phyloP scores from a whole-genome alignment of 37 sponge, comb jelly and placozoan genomes.

The Mnemiopsis leidyi region DNA sequence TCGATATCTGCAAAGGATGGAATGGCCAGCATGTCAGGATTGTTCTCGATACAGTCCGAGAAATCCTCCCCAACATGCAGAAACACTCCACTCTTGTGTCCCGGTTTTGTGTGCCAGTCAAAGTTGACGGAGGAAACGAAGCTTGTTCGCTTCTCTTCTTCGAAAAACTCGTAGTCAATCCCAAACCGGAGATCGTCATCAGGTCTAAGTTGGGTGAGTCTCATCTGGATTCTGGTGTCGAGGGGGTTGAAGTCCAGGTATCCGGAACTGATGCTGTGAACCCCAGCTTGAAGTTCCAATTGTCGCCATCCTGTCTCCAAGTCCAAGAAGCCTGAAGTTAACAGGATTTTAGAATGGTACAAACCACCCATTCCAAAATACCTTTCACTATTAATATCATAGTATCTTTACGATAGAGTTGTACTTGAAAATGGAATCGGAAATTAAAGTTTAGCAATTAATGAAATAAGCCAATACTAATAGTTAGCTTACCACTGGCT shows the following conservation, averaged over 20 bases:
- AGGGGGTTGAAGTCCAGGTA: neutral
- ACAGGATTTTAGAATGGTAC: too few species aligned
- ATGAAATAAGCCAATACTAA: too few species aligned
- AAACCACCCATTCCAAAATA: too few species aligned
- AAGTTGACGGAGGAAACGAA: neutral
- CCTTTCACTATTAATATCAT: too few species aligned
- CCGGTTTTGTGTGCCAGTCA: neutral
- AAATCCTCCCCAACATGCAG: neutral
- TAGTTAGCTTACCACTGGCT: too few species aligned
- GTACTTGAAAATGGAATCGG: too few species aligned
- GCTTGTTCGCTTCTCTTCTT: neutral
- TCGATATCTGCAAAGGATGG: neutral
- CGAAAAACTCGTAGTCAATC: neutral
- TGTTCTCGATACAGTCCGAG: neutral
- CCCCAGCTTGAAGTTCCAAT: neutral
- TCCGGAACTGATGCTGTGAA: neutral
- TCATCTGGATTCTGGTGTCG: neutral
- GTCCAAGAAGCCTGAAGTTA: too few species aligned
- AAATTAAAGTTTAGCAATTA: too few species aligned
- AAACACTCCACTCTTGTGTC: neutral
- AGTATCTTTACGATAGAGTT: too few species aligned
- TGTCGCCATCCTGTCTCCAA: neutral
- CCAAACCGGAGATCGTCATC: neutral
- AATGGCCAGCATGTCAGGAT: neutral
- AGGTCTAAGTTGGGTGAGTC: neutral